Base-by-base conservation (phyloP, 2,113 vertebrate species). In the Peromyscus maniculatus region DNA sequence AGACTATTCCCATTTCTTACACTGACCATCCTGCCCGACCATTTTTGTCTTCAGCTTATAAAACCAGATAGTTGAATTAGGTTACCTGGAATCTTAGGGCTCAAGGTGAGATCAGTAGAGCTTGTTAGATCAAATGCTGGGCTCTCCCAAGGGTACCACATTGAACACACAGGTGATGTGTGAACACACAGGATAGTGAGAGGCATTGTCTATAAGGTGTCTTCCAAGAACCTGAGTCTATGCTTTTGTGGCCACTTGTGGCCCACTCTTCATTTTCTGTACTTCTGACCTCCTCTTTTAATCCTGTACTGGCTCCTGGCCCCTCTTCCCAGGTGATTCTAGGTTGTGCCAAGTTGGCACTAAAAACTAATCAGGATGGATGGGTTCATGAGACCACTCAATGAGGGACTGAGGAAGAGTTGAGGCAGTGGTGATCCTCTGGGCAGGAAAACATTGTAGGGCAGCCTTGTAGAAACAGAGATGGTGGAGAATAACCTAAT, bases 271-370 rank as follows among this genome's bases (percentile, higher is more conserved):
- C 13, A 46, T 55, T 90, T 15, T 31, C 59, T 19, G 9, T 77
- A 33, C 9, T 24, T 96, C 91, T 79, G 80, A 80, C 90, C 90
- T 82, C 92, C 91, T 92, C 91, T 64, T 75, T n/a, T 82, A 8
- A 31, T 16, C 83, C 62, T 84, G 7, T 24, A 15, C 36, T 39
- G n/a, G 52, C 24, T 84, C 13, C 59, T 66, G 39, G 39, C 24
- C 39, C n/a, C 39, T 86, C 82, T 64, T 46, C 79, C 52, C 78
- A 36, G 31, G 31, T 17, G 46, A 49, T 52, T 80, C 78, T 80
- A 36, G 49, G 49, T 80, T 62, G 12, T 28, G 39, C 46, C 62
- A 28, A 15, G 24, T 77, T 15, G 12, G 5, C 75, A 77, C 11
- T 77, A 49, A 77, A 46, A 24, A 26, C 74, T 77, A 77, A 77